Percentiles rank a stretch among this genome's conserved stretches.
phyloP scores from a whole-genome alignment of 2,888 invertebrate genomes.

The Cryptus armator region DNA sequence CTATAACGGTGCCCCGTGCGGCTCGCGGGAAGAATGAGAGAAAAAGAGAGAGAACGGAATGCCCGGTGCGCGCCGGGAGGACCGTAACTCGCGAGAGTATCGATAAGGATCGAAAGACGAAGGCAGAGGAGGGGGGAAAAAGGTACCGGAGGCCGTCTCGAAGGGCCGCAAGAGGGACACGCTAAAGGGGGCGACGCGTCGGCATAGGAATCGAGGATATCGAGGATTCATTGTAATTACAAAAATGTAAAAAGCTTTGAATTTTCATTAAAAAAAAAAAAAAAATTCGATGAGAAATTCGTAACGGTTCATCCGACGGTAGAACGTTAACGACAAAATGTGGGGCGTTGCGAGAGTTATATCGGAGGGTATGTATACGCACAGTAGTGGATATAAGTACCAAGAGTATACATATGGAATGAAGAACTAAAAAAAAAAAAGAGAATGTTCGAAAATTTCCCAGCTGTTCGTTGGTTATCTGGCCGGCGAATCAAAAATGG shows the following conservation, averaged over 20 bases:
- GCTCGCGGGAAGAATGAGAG: conserved; percentile 50
- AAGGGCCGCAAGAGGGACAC: conserved; percentile 32
- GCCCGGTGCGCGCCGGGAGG: conserved; percentile 63
- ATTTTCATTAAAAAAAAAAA: neutral
- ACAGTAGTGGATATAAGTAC: conserved; percentile 11
- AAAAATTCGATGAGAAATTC: conserved; percentile 12
- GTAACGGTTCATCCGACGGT: conserved; percentile 27
- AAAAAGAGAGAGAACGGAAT: conserved; percentile 66
- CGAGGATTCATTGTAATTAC: neutral
- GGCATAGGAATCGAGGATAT: conserved; percentile 6
- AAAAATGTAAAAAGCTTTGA: conserved; percentile 3
- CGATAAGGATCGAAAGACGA: conserved; percentile 77
- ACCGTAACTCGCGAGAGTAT: conserved; percentile 69
- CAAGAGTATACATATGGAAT: conserved; percentile 36
- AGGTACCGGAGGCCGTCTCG: conserved; percentile 25
- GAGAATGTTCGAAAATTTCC: conserved; percentile 79
- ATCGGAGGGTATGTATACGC: conserved; percentile 37
- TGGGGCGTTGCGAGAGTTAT: conserved; percentile 31
- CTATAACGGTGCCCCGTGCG: conserved; percentile 61
- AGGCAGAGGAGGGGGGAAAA: conserved; percentile 31
- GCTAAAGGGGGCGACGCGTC: conserved; percentile 16
- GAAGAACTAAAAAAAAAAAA: conserved; percentile 61
- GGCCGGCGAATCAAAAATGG: conserved; percentile 81
- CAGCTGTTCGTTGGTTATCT: conserved; percentile 83
- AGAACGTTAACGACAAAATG: conserved; percentile 19